phyloP scores from a whole-genome alignment of 1,140 invertebrate genomes.

The Neodiprion virginianus region DNA sequence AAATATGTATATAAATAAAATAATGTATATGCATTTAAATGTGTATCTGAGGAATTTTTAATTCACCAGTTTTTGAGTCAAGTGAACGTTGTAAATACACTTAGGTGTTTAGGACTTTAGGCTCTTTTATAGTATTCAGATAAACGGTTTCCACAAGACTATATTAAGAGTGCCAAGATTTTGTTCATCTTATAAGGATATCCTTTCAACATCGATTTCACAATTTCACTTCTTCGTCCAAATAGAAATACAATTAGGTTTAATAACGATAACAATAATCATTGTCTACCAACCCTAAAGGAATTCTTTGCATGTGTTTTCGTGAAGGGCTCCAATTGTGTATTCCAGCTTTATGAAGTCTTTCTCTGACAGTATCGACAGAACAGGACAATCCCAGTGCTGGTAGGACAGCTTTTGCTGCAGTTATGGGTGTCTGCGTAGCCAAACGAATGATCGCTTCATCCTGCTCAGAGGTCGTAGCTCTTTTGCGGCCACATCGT shows the following conservation, averaged over 20 bases:
- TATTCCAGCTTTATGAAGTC: slow-evolving; percentile 59
- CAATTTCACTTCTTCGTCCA: no score
- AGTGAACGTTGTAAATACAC: no score
- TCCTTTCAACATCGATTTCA: no score
- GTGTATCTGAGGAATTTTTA: no score
- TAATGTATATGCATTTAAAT: no score
- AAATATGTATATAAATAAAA: no score
- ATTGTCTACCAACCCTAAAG: slow-evolving; percentile 46
- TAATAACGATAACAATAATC: not conserved
- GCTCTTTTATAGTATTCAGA: no score
- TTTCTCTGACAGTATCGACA: slow-evolving; percentile 57
- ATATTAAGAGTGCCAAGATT: no score
- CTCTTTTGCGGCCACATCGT: slow-evolving; percentile 58
- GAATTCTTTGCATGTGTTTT: slow-evolving; percentile 58
- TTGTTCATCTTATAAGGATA: no score
- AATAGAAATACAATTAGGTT: not conserved
- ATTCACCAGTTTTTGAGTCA: no score
- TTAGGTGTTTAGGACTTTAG: no score
- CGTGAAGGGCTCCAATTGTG: slow-evolving; percentile 60
- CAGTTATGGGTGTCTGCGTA: slow-evolving; percentile 56
- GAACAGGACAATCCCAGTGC: slow-evolving; percentile 57
- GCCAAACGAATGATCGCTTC: slow-evolving; percentile 56
- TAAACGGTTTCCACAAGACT: no score
- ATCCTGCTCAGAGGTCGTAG: slow-evolving; percentile 57
- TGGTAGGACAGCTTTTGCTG: slow-evolving; percentile 58